A percentile compares a stretch with the other conserved stretches of the same genome.
Conservation (phyloP, 2,888 invertebrate genomes). For the Protonemura montana region DNA sequence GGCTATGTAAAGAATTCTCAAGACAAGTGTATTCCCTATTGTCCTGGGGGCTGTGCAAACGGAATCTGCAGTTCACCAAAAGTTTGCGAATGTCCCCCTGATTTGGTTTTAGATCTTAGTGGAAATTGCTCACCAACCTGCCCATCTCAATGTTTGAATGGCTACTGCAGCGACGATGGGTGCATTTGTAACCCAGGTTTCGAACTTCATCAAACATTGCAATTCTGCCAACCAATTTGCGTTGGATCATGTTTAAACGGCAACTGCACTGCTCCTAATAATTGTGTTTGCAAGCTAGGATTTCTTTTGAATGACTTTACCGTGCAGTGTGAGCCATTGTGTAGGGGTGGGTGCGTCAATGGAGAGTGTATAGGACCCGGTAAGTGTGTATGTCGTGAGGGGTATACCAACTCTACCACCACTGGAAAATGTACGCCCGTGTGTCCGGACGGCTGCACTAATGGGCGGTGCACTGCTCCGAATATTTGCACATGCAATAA, state of each 20-base stretch:
- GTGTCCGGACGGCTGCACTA: slow-evolving; percentile 72
- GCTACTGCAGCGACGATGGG: slow-evolving; percentile 67
- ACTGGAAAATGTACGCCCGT: slow-evolving; percentile 65
- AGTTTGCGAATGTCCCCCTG: slow-evolving; percentile 70
- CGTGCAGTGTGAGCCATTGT: slow-evolving; percentile 60
- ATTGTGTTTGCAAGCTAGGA: slow-evolving; percentile 66
- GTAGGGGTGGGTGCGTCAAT: slow-evolving; percentile 58
- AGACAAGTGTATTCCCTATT: slow-evolving; percentile 57
- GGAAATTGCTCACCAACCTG: slow-evolving; percentile 71
- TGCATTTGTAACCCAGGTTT: slow-evolving; percentile 72
- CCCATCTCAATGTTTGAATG: slow-evolving; percentile 73
- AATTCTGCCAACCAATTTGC: slow-evolving; percentile 58
- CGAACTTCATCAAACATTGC: slow-evolving; percentile 56
- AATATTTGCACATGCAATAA: slow-evolving; percentile 58
- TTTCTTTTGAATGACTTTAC: slow-evolving; percentile 57
- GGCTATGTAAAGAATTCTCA: slow-evolving; percentile 72
- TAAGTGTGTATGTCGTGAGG: slow-evolving; percentile 49
- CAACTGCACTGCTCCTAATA: slow-evolving; percentile 64
- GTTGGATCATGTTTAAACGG: slow-evolving; percentile 64
- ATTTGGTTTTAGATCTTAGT: slow-evolving; percentile 65
- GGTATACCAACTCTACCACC: slow-evolving; percentile 55
- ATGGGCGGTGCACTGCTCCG: slow-evolving; percentile 69
- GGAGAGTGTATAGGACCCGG: slow-evolving; percentile 57
- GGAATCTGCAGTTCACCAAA: slow-evolving; percentile 64
- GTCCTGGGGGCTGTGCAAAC: slow-evolving; percentile 56